phyloP scores from a whole-genome alignment of 2,888 invertebrate species.

The Phoenoteleia sp. region DNA sequence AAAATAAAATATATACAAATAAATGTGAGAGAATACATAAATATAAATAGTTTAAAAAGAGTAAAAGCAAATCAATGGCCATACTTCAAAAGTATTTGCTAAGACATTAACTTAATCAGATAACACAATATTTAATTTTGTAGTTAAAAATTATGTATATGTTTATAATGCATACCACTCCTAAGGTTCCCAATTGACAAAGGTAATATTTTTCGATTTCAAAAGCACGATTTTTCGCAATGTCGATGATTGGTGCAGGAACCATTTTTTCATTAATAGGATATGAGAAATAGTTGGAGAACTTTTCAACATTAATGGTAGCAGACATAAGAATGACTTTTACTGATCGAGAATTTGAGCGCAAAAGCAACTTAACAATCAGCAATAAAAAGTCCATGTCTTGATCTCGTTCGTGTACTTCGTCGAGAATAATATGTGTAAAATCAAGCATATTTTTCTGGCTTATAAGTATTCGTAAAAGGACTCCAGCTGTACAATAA shows the following conservation, averaged over 20 bases:
- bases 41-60: too few species aligned
- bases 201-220: conserved; percentile 90
- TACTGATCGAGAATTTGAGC: conserved; percentile 89
- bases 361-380: too few species aligned
- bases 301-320: conserved; percentile 92
- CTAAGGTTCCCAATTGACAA: conserved; percentile 84
- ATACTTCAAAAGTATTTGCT: too few species aligned
- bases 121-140: too few species aligned
- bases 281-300: conserved; percentile 90
- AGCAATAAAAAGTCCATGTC: conserved; percentile 99
- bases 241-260: conserved; percentile 88
- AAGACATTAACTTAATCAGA: too few species aligned
- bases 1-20: too few species aligned
- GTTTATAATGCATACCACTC: conserved; percentile 83
- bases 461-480: conserved; percentile 92
- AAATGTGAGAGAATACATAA: too few species aligned
- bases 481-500: conserved; percentile 96
- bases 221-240: conserved; percentile 87
- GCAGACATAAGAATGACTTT: conserved; percentile 97
- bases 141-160: too few species aligned
- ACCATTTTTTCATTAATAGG: conserved; percentile 83
- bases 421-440: conserved; percentile 97
- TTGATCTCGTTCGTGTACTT: conserved; percentile 97
- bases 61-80: too few species aligned
- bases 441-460: conserved; percentile 91